Evolutionary conservation across 2,113 vertebrate genomes (phyloP), one percentile per base, ranked within the genome.

Genomic region (Seriola aureovittata): DNA sequence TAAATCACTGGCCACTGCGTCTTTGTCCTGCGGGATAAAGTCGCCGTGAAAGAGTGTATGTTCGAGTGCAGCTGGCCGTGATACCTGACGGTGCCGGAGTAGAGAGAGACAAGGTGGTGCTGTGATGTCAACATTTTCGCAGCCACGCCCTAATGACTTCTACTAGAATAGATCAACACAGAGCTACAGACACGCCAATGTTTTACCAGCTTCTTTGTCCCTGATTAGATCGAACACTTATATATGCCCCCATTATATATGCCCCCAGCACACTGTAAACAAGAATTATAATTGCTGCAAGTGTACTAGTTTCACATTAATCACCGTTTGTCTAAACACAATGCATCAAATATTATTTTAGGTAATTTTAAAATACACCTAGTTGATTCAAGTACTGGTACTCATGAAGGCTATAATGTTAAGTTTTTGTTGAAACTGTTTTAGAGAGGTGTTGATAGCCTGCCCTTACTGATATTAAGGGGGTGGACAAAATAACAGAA

Each of bases 111-210:
- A 46, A 50, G 48, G 17, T 23, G 2, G n/a, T 11, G 8, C 25
- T 46, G 8, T 54, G 25, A 7, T 52, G 25, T 52, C 4, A 66
- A 67, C 7, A 21, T 32, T 32, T 70, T 73, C 8, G 12, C 25
- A 68, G 16, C 11, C 80, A 84, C 80, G 58, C 87, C 87, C 80
- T 78, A 38, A 60, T 65, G 1, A 66, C 17, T 64, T 25, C 0
- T 42, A 42, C 60, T 34, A 34, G 23, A 23, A 23, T 23, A 23
- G 34, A 36, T 6, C 34, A 36, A 36, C 34, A 36, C 5, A 36
- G 34, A 36, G 34, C 4, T 36, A 36, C 34, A 36, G 5, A 36
- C 34, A 44, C 42, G 8, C 8, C 11, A 12, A 2, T 44, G 42
- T 44, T 44, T 9, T 44, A 44, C 42, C 42, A 44, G 42, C 42